Conservation (phyloP, 2,888 invertebrate species). For the Unio pictorum region DNA sequence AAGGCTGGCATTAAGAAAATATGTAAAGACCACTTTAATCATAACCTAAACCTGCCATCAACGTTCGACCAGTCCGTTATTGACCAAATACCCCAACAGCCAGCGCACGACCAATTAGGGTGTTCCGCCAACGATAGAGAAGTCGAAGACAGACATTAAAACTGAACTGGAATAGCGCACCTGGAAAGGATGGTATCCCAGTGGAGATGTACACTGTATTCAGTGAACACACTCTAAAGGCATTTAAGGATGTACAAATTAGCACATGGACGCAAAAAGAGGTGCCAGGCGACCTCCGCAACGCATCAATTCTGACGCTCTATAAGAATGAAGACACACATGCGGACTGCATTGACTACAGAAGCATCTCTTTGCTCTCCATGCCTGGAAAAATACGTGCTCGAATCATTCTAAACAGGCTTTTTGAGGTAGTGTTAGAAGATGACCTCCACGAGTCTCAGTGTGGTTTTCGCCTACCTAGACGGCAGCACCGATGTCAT, state of each 20-base stretch:
- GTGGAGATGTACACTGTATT: conserved; percentile 8
- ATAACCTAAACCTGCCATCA: conserved; percentile 1
- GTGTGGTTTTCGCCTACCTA: background rate
- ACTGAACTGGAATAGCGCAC: conserved; percentile 5
- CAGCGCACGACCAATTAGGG: background rate
- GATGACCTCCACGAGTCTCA: background rate
- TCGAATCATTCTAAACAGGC: conserved; percentile 1
- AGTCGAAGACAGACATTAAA: conserved; percentile 11
- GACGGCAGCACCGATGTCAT: background rate
- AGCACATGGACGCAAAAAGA: no score
- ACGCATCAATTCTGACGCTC: no score
- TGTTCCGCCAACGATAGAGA: background rate
- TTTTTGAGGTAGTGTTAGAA: background rate
- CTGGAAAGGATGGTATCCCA: conserved; percentile 6
- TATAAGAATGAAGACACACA: no score
- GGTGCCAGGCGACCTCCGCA: no score
- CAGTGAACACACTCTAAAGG: no score
- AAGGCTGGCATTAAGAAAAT: conserved; percentile 3
- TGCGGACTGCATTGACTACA: no score
- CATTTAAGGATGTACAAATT: no score
- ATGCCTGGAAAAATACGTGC: background rate
- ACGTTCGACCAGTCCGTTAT: conserved; percentile 1
- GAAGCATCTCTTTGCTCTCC: background rate
- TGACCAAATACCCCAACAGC: conserved; percentile 1
- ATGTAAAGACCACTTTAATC: conserved; percentile 14